Conservation (phyloP, 2,113 vertebrate species). For the Bothrops jararaca region DNA sequence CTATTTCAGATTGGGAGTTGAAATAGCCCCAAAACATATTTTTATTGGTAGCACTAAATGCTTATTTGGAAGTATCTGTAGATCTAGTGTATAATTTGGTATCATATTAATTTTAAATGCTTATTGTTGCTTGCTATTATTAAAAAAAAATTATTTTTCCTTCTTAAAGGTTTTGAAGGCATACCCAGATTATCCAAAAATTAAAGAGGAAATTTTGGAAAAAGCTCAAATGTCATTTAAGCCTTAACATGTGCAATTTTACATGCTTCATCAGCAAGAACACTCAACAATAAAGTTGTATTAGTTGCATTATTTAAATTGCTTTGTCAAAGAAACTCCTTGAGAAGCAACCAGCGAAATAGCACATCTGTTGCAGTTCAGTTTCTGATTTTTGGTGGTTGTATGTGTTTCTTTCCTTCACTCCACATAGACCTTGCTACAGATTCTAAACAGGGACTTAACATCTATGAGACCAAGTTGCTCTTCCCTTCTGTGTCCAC, state of each 20-base stretch:
- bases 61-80: background rate
- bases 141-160: background rate
- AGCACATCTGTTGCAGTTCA: background rate
- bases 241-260: conserved; percentile 38
- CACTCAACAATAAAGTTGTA: background rate
- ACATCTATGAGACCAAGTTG: background rate
- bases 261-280: background rate
- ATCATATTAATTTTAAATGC: background rate
- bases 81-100: background rate
- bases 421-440: background rate
- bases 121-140: too few species aligned
- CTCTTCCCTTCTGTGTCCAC: background rate
- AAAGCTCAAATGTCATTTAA: conserved; percentile 66
- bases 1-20: background rate
- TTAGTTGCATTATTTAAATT: background rate
- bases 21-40: background rate
- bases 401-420: background rate
- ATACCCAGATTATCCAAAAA: conserved; percentile 71
- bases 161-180: conserved; percentile 64
- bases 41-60: background rate
- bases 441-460: background rate
- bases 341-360: background rate
- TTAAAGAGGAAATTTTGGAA: conserved; percentile 70
- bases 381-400: background rate
- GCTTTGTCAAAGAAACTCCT: background rate